These are phyloP conservation scores for Pelobates fuscus DNA, from an alignment of 2,113 vertebrate genomes.

Conservation along the genomic window DNA sequence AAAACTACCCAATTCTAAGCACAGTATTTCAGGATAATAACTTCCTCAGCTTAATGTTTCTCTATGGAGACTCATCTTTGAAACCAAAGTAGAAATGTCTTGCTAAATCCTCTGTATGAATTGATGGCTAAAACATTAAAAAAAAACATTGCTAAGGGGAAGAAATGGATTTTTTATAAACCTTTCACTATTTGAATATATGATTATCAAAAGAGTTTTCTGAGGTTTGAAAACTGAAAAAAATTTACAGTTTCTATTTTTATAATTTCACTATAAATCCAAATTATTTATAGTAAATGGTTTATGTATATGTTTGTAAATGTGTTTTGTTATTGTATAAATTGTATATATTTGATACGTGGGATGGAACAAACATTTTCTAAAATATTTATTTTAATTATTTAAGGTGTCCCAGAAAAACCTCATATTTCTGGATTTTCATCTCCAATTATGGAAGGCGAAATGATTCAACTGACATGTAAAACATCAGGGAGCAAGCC, in stretches of 20 bases:
- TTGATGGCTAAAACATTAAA: constrained; percentile 25
- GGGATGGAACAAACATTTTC: no score
- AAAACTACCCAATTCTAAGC: constrained; percentile 54
- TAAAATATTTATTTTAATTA: constrained; percentile 30
- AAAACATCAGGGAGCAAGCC: constrained; percentile 94
- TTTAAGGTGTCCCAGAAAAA: constrained; percentile 86
- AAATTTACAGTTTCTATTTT: background rate
- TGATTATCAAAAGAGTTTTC: constrained; percentile 17
- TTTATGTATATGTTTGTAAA: no score
- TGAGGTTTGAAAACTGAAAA: no score
- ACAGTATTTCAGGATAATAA: constrained; percentile 61
- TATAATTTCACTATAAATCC: no score
- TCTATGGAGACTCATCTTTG: constrained; percentile 53
- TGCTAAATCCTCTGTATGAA: constrained; percentile 51
- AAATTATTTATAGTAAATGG: no score
- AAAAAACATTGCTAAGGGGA: constrained; percentile 2
- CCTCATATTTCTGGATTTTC: constrained; percentile 93
- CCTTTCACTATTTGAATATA: constrained; percentile 2
- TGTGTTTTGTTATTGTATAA: no score
- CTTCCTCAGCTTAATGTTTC: constrained; percentile 52
- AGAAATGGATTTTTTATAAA: background rate
- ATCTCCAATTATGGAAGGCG: constrained; percentile 90
- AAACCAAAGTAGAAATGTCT: constrained; percentile 50
- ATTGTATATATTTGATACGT: background rate
- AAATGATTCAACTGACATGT: constrained; percentile 90